Percentiles rank a stretch among this genome's conserved stretches.
phyloP scores from a whole-genome alignment of 2,113 vertebrate species.

The Equus quagga region DNA sequence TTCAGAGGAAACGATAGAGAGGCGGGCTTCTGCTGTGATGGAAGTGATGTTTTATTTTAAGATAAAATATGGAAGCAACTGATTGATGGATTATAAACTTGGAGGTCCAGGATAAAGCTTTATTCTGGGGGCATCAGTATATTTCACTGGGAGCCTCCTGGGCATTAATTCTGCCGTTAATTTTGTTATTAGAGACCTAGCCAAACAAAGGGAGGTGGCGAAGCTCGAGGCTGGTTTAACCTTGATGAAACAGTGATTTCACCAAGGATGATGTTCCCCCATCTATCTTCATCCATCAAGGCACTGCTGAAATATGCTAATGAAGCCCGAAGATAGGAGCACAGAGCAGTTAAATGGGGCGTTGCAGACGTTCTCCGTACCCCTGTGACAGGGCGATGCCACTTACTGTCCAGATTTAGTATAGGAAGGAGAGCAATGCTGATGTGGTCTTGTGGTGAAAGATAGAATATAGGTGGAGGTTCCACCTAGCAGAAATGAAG shows the following conservation, averaged over 20 bases:
- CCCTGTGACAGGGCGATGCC: constrained; percentile 87
- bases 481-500: not conserved
- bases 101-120: constrained; percentile 67
- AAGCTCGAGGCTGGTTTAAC: constrained; percentile 92
- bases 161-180: constrained; percentile 65
- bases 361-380: constrained; percentile 90
- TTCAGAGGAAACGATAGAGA: not conserved
- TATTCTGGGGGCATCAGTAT: constrained; percentile 60
- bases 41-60: constrained; percentile 56
- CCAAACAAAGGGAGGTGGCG: constrained; percentile 90
- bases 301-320: constrained; percentile 92
- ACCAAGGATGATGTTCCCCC: constrained; percentile 92
- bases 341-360: constrained; percentile 93
- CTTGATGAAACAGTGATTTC: constrained; percentile 96
- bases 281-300: constrained; percentile 96
- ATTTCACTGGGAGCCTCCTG: constrained; percentile 65
- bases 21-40: not conserved
- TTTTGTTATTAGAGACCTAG: constrained; percentile 82
- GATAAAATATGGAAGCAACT: constrained; percentile 52
- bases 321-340: constrained; percentile 89
- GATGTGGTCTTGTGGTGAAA: not conserved
- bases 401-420: constrained; percentile 86
- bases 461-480: not conserved
- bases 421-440: not conserved
- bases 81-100: constrained; percentile 70